Evolutionary conservation across 2,797 vertebrate genomes (phyloP).

Genomic region (Aythya fuligula): DNA sequence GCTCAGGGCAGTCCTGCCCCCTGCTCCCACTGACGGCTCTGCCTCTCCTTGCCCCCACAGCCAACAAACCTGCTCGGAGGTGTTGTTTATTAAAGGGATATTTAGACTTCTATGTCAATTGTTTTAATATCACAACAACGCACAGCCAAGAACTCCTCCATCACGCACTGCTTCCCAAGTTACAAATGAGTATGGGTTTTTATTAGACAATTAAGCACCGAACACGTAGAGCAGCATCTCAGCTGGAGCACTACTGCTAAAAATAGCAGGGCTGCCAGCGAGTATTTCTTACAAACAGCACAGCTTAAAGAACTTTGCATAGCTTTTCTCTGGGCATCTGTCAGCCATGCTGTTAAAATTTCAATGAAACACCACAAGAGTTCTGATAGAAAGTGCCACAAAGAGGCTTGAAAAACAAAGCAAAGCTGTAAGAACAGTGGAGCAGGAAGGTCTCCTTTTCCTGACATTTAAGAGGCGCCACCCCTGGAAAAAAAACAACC

Average conservation of each 20-base stretch:
- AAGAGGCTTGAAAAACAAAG: slow-evolving; percentile 62
- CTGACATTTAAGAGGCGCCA: slow-evolving; percentile 76
- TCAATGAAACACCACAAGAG: background rate
- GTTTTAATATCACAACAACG: slow-evolving; percentile 59
- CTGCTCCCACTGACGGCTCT: background rate
- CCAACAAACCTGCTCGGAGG: background rate
- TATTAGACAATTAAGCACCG: slow-evolving; percentile 76
- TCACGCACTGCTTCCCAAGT: slow-evolving; percentile 57
- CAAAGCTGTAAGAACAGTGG: slow-evolving; percentile 58
- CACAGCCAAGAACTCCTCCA: slow-evolving; percentile 36
- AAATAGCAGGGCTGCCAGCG: slow-evolving; percentile 61
- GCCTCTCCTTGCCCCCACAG: background rate
- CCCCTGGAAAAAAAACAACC: slow-evolving; percentile 44
- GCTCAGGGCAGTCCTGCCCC: background rate
- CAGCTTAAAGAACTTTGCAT: slow-evolving; percentile 15
- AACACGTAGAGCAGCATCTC: slow-evolving; percentile 68
- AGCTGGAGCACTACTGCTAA: slow-evolving; percentile 61
- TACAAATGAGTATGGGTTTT: slow-evolving; percentile 60
- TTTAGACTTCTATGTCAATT: background rate
- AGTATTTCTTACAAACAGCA: background rate
- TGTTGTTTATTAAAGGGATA: background rate
- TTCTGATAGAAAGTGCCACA: slow-evolving; percentile 20
- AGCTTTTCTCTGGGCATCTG: slow-evolving; percentile 20
- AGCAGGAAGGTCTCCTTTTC: slow-evolving; percentile 79
- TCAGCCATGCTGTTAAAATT: slow-evolving; percentile 19